Evolutionary conservation across 1,140 invertebrate species (phyloP), one percentile per base, ranked within the genome.

Genomic region (Rhagoletis zephyria): DNA sequence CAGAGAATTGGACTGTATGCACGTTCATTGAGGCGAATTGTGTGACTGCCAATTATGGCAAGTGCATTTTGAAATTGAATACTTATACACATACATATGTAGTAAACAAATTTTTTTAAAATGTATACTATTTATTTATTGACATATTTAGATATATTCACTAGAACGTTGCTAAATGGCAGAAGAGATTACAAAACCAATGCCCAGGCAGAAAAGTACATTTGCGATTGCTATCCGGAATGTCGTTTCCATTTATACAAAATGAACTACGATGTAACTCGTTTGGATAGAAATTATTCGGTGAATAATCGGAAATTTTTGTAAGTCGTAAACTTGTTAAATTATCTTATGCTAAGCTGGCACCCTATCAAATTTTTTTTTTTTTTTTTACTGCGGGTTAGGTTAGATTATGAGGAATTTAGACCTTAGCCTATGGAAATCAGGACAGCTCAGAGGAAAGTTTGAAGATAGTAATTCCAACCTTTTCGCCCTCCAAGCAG

Each of bases 1-100:
- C 93, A 89, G 93, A 94, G 6, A 87, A 87, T 4, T 90, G 89
- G 89, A 30, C 61, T 1, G n/a, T 88, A 0, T 93, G 92, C 48
- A 60, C 85, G 3, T 45, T 92, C 1, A 51, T 88, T 6, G n/a
- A 92, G 42, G 74, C 90, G 2, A 59, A 88, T 10, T 93, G 92
- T 86, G 45, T 90, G 9, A 63, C 59, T 40, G 48, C 89, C 10
- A 85, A 89, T 67, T 74, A 59, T 42, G 87, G 90, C 89, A 88
- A 89, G 61, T 16, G 86, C 77, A 61, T 30, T 30, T 56, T 5
- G 51, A 10, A 56, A 56, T 5, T 5, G 10, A 56, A 56, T 56
- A 56, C 10, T 30, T 30, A 30, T 30, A 30, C 30, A 30, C 30
- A 30, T 30, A 30, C 30, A 30, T 30, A 30, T 56, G 51, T 10